phyloP scores from a whole-genome alignment of 2,113 vertebrate genomes.

The Brachyistius frenatus region DNA sequence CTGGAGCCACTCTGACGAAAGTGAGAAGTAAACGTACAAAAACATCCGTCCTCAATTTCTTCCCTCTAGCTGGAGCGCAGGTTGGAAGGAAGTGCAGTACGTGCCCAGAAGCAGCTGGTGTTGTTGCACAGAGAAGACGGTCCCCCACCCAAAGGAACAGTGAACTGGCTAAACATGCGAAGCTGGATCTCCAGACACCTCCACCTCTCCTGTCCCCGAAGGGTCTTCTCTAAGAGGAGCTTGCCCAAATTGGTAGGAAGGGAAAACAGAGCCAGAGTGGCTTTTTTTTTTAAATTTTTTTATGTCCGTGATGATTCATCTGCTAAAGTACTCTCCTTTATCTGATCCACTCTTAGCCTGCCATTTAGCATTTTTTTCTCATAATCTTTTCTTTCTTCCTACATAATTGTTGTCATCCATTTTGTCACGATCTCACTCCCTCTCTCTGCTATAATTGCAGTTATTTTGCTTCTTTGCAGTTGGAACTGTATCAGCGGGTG shows the following conservation, averaged over 20 bases:
- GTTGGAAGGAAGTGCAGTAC: constrained; percentile 92
- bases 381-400: background rate
- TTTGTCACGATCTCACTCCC: background rate
- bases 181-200: constrained; percentile 96
- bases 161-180: constrained; percentile 97
- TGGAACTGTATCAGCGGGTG: constrained; percentile 91
- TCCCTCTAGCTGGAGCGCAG: constrained; percentile 90
- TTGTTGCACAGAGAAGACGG: constrained; percentile 93
- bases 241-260: constrained; percentile 90
- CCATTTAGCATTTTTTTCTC: background rate
- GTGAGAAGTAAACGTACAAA: background rate
- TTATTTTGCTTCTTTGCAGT: constrained; percentile 73
- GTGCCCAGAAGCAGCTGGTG: constrained; percentile 95
- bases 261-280: background rate
- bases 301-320: background rate
- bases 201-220: constrained; percentile 92
- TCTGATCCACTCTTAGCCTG: background rate
- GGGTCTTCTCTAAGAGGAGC: constrained; percentile 92
- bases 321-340: background rate
- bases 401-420: background rate
- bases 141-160: constrained; percentile 88
- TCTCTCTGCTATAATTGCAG: background rate
- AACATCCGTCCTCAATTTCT: constrained; percentile 38
- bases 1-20: constrained; percentile 4
- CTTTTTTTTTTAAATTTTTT: background rate